Percentiles rank a stretch among this genome's conserved stretches.
Conservation (phyloP, 2,888 invertebrate species). For the Anthrax anthrax region DNA sequence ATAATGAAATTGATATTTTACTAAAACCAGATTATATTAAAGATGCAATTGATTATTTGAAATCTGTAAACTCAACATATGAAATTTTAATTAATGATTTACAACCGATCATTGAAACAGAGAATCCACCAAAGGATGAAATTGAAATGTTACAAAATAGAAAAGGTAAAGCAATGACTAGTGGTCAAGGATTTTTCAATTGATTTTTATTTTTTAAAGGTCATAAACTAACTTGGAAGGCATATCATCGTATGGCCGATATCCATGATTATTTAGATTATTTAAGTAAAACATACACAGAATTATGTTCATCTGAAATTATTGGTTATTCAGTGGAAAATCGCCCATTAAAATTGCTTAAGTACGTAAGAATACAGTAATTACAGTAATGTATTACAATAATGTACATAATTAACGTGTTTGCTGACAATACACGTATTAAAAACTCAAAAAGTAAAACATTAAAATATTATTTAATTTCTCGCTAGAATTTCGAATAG, state of each 20-base stretch:
- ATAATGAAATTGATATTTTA: constrained; percentile 48
- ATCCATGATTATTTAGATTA: constrained; percentile 58
- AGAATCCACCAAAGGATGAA: constrained; percentile 57
- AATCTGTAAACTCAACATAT: constrained; percentile 47
- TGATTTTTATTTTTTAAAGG: constrained; percentile 17
- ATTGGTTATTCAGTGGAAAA: constrained; percentile 66
- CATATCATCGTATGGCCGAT: constrained; percentile 55
- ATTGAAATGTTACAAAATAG: constrained; percentile 54
- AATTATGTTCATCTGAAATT: constrained; percentile 52
- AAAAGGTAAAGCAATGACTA: too few species aligned
- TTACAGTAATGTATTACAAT: too few species aligned
- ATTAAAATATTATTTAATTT: not conserved
- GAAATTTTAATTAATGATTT: constrained; percentile 63
- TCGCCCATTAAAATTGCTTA: constrained; percentile 51
- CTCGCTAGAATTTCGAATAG: constrained; percentile 51
- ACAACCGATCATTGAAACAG: constrained; percentile 62
- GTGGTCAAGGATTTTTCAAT: too few species aligned
- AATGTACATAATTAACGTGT: not conserved
- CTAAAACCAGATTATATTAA: constrained; percentile 50
- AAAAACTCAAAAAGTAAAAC: not conserved
- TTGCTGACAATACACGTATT: too few species aligned
- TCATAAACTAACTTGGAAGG: constrained; percentile 56
- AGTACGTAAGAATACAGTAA: too few species aligned
- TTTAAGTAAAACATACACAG: constrained; percentile 54
- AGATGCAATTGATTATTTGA: constrained; percentile 47